Percentiles rank a stretch among this genome's conserved stretches.
These are phyloP conservation scores for Gari tellinella DNA, from an alignment of 2,888 invertebrate species.

Conservation along the genomic window DNA sequence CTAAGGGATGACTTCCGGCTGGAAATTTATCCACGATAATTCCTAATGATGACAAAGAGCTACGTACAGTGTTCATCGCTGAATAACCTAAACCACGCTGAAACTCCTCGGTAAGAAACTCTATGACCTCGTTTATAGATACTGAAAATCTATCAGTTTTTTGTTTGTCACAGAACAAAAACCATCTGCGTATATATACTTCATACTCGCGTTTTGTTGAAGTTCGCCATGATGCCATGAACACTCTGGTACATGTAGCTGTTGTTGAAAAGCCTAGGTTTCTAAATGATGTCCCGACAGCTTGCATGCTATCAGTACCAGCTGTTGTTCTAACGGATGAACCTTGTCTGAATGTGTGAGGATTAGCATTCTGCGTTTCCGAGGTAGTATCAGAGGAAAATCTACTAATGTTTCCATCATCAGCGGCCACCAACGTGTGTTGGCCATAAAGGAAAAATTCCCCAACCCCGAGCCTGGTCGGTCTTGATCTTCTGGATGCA, in stretches of 20 bases:
- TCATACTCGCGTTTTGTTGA: conserved; percentile 51
- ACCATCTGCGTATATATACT: conserved; percentile 49
- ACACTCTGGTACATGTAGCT: conserved; percentile 25
- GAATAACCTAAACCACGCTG: conserved; percentile 37
- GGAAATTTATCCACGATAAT: conserved; percentile 18
- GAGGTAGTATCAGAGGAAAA: conserved; percentile 22
- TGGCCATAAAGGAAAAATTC: conserved; percentile 39
- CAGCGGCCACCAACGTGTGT: conserved; percentile 30
- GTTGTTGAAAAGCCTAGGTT: conserved; percentile 28
- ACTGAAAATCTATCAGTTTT: conserved; percentile 48
- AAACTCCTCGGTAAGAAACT: conserved; percentile 39
- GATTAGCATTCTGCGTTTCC: background rate
- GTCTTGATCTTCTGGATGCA: conserved; percentile 25
- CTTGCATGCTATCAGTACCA: conserved; percentile 34
- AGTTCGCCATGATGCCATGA: conserved; percentile 52
- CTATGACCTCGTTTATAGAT: conserved; percentile 38
- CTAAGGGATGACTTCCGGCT: conserved; percentile 37
- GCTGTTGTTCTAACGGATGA: conserved; percentile 27
- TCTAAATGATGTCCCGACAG: conserved; percentile 36
- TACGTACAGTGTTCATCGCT: conserved; percentile 41
- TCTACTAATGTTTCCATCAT: conserved; percentile 22
- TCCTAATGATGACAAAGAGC: conserved; percentile 41
- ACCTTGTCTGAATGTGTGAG: conserved; percentile 6
- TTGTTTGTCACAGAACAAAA: conserved; percentile 42
- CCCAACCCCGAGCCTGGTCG: conserved; percentile 4